A percentile compares a stretch with the other conserved stretches of the same genome.
phyloP scores from a whole-genome alignment of 1,140 invertebrate genomes.

The Drosophila bocqueti region DNA sequence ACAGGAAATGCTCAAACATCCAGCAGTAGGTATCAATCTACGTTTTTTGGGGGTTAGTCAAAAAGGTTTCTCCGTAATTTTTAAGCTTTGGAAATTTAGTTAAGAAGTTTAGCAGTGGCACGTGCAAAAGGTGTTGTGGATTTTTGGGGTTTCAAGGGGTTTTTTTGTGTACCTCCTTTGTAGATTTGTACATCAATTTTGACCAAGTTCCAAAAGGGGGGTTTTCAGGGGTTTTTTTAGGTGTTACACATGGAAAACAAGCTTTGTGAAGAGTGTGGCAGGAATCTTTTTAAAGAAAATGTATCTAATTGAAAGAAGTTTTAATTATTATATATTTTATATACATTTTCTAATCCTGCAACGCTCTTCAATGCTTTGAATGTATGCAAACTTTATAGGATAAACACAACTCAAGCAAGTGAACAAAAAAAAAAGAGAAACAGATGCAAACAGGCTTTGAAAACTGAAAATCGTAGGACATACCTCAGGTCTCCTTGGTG shows the following conservation, averaged over 20 bases:
- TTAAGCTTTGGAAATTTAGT: constrained; percentile 3
- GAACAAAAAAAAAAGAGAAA: constrained; percentile 23
- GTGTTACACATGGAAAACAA: constrained; percentile 43
- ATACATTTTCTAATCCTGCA: neutral
- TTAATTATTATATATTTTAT: neutral
- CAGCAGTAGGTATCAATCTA: constrained; percentile 25
- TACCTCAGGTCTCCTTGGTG: constrained; percentile 94
- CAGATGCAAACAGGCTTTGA: constrained; percentile 49
- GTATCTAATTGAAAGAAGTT: too few species aligned
- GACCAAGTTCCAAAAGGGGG: constrained; percentile 23
- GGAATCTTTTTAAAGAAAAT: neutral
- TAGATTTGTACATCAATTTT: constrained; percentile 15
- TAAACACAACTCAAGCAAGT: constrained; percentile 35
- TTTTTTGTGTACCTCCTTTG: constrained; percentile 38
- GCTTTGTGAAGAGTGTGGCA: constrained; percentile 6
- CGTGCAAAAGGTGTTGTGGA: constrained; percentile 32
- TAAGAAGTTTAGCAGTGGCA: constrained; percentile 17
- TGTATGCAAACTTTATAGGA: constrained; percentile 38
- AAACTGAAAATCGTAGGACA: constrained; percentile 81
- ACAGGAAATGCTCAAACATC: constrained; percentile 11
- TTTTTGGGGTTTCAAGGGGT: neutral
- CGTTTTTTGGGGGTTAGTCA: constrained; percentile 27
- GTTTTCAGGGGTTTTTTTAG: neutral
- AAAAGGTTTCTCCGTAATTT: constrained; percentile 19
- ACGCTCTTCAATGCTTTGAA: neutral